A percentile compares a stretch with the other conserved stretches of the same genome.
Conservation (phyloP, 2,797 vertebrate species). For the Fistularia tabacaria region DNA sequence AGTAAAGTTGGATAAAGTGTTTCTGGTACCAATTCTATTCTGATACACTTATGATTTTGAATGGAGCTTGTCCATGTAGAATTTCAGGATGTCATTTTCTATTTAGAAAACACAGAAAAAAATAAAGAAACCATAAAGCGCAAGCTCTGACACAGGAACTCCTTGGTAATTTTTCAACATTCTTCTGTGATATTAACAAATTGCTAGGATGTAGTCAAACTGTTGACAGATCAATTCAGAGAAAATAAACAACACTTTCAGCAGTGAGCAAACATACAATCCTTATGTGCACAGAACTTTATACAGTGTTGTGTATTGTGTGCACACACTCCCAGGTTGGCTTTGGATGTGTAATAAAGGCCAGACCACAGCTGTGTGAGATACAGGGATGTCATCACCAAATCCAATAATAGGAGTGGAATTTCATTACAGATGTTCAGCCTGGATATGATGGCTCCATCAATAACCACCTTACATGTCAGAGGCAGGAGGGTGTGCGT, state of each 20-base stretch:
- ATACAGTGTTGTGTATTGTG: constrained; percentile 15
- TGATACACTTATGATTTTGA: too few species aligned
- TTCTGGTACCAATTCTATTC: too few species aligned
- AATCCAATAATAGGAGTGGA: constrained; percentile 70
- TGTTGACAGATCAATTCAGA: background rate
- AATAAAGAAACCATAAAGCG: too few species aligned
- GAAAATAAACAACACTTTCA: constrained; percentile 19
- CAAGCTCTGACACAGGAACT: too few species aligned
- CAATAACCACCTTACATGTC: constrained; percentile 71
- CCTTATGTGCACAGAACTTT: constrained; percentile 12
- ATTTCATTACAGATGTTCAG: constrained; percentile 77
- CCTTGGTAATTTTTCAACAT: too few species aligned
- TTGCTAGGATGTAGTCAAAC: too few species aligned
- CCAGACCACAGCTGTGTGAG: constrained; percentile 60
- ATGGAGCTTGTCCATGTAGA: constrained; percentile 4
- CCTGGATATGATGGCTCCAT: constrained; percentile 74
- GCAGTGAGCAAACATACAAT: constrained; percentile 26
- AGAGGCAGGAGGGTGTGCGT: constrained; percentile 52
- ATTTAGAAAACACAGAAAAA: too few species aligned
- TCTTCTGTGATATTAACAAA: too few species aligned
- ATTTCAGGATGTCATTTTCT: background rate
- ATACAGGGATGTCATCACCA: constrained; percentile 63
- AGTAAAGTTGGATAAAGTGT: too few species aligned
- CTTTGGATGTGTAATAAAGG: constrained; percentile 53
- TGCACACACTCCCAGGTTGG: constrained; percentile 17